phyloP scores from a whole-genome alignment of 2,113 vertebrate species.

The Paedocypris sp. region DNA sequence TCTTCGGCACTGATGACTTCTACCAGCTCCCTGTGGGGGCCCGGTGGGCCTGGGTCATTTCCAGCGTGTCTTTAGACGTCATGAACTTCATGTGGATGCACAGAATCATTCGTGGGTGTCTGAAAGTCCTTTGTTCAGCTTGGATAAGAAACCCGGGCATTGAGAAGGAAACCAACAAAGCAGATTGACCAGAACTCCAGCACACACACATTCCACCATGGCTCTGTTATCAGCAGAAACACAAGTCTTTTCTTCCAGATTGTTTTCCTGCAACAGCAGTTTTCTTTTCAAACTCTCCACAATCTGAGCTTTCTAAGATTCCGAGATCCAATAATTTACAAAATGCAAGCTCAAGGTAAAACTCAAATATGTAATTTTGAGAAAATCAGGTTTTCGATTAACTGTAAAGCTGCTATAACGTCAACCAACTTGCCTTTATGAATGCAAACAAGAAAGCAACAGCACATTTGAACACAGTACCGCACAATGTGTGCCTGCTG shows the following conservation, averaged over 20 bases:
- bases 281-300: too few relatives aligned
- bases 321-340: too few relatives aligned
- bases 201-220: neutral
- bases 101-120: conserved; percentile 73
- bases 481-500: neutral
- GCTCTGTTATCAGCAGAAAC: too few relatives aligned
- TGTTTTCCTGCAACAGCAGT: too few relatives aligned
- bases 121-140: conserved; percentile 64
- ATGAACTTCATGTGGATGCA: conserved; percentile 86
- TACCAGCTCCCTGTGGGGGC: conserved; percentile 52
- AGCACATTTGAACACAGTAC: conserved; percentile 15
- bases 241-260: too few relatives aligned
- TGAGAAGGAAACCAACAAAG: conserved; percentile 1
- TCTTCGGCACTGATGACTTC: conserved; percentile 68
- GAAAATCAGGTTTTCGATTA: too few relatives aligned
- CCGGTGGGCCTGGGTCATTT: conserved; percentile 63
- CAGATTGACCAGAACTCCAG: conserved; percentile 7
- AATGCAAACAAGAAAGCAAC: conserved; percentile 27
- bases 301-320: too few relatives aligned
- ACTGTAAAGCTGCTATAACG: conserved; percentile 31
- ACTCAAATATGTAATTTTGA: too few relatives aligned
- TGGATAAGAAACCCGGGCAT: conserved; percentile 29
- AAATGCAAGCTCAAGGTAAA: too few relatives aligned
- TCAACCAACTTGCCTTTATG: conserved; percentile 32
- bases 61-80: conserved; percentile 66